Evolutionary conservation across 53 echinoderm and acorn worm species (phyloP).

Genomic region (Henricia sp.): DNA sequence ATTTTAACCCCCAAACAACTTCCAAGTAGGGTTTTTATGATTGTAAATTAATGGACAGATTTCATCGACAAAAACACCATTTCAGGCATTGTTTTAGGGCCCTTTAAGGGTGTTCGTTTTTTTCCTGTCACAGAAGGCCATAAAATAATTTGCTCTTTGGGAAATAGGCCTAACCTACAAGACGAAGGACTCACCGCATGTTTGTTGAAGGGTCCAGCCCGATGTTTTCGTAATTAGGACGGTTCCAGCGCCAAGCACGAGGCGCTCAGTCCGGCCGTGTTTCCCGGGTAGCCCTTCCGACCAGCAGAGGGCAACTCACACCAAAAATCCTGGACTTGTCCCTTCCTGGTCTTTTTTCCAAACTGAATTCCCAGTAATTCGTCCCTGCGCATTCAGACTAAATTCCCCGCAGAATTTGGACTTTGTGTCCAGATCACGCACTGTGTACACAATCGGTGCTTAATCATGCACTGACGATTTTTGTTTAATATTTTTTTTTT

Average conservation of each 20-base stretch:
- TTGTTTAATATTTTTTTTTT: no score
- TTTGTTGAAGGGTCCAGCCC: constrained; percentile 62
- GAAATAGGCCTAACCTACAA: neutral
- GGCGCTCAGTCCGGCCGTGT: neutral
- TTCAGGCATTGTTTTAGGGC: no score
- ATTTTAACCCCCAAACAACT: no score
- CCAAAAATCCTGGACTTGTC: neutral
- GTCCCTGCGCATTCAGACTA: neutral
- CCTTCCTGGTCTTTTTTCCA: neutral
- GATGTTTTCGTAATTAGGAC: neutral
- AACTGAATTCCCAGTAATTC: neutral
- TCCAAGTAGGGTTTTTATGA: no score
- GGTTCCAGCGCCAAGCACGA: neutral
- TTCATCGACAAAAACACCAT: no score
- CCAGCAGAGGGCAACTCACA: constrained; percentile 51
- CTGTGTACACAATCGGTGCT: no score
- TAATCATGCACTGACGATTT: no score
- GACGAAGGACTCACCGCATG: constrained; percentile 33
- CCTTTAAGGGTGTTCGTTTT: no score
- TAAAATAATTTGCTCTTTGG: no score
- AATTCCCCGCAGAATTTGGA: neutral
- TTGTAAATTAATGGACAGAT: no score
- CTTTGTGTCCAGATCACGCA: neutral
- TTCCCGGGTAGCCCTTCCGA: constrained; percentile 36
- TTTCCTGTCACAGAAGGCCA: no score